Evolutionary conservation across 2,888 invertebrate genomes (phyloP).

Genomic region (Tryphoninae sp.): DNA sequence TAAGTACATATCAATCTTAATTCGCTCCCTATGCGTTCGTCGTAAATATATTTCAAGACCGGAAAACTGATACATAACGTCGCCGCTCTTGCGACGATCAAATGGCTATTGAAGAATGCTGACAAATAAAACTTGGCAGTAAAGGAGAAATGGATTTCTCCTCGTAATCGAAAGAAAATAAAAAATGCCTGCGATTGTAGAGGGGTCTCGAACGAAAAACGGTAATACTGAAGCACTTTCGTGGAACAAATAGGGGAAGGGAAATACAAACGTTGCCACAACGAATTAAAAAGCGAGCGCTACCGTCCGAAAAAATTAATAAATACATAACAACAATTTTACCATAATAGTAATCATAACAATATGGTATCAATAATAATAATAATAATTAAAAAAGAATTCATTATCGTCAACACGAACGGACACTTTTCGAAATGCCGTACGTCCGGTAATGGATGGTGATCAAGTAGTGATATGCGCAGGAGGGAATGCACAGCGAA

Average conservation of each 20-base stretch:
- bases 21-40: conserved; percentile 30
- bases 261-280: conserved; percentile 63
- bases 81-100: conserved; percentile 2
- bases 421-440: conserved; percentile 48
- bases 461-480: conserved; percentile 46
- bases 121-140: conserved; percentile 35
- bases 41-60: conserved; percentile 46
- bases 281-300: conserved; percentile 61
- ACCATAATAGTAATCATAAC: conserved; percentile 64
- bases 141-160: conserved; percentile 25
- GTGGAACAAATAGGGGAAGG: conserved; percentile 30
- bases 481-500: conserved; percentile 62
- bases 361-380: conserved; percentile 58
- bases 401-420: conserved; percentile 62
- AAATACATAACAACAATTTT: conserved; percentile 69
- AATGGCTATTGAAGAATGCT: conserved; percentile 2
- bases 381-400: conserved; percentile 61
- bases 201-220: conserved; percentile 29
- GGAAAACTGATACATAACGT: conserved; percentile 31
- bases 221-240: conserved; percentile 52
- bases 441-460: conserved; percentile 26
- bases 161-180: conserved; percentile 34
- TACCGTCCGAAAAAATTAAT: conserved; percentile 66
- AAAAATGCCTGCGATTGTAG: conserved; percentile 50
- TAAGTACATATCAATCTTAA: conserved; percentile 69